Evolutionary conservation across 2,113 vertebrate species (phyloP).

Genomic region (Nesogale talazaci): DNA sequence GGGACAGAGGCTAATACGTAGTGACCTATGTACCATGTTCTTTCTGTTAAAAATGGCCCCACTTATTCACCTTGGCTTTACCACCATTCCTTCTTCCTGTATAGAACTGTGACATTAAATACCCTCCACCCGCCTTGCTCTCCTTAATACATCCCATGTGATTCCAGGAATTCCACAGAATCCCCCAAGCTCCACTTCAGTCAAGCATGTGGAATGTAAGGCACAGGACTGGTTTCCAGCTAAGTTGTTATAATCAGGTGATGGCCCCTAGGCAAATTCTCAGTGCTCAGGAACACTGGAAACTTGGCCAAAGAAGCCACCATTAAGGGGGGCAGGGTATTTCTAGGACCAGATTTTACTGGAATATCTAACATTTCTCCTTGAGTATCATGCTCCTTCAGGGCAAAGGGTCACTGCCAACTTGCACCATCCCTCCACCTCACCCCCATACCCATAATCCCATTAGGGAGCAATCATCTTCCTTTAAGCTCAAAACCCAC

Average conservation of each 20-base stretch:
- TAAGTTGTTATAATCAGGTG: conserved; percentile 58
- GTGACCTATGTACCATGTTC: rapidly evolving
- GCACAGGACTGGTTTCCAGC: conserved; percentile 57
- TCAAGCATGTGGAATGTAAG: conserved; percentile 70
- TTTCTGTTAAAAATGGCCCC: background rate
- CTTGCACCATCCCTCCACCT: background rate
- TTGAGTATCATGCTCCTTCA: background rate
- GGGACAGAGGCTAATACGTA: conserved; percentile 17
- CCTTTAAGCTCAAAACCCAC: conserved; percentile 4
- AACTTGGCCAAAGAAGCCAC: conserved; percentile 52
- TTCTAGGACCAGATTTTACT: conserved; percentile 31
- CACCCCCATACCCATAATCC: conserved; percentile 12
- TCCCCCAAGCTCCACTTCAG: conserved; percentile 32
- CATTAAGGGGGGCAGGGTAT: conserved; percentile 21
- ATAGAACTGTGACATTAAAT: background rate
- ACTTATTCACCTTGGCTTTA: background rate
- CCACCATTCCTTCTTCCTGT: background rate
- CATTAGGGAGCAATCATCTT: background rate
- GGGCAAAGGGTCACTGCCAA: background rate
- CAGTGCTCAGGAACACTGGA: conserved; percentile 12
- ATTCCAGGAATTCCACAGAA: conserved; percentile 39
- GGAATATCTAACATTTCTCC: background rate
- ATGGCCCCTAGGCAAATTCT: conserved; percentile 68
- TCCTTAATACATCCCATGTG: background rate
- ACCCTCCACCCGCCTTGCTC: background rate